A percentile compares a stretch with the other conserved stretches of the same genome.
Evolutionary conservation across 2,113 vertebrate genomes (phyloP).

Genomic region (Syngnathus typhle): DNA sequence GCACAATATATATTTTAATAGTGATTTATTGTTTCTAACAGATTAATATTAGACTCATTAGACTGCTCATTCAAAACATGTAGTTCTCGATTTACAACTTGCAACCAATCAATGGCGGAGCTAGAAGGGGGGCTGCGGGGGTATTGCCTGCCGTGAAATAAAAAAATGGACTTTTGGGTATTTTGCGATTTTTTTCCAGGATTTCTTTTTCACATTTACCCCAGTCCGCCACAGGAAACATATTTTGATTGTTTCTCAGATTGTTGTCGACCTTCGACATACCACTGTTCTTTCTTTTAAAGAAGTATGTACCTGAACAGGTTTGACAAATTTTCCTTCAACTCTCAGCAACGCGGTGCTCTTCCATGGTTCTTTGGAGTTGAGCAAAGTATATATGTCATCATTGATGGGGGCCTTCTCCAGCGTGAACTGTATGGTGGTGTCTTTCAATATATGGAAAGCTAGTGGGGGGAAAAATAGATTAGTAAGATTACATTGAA

Average conservation of each 20-base stretch:
- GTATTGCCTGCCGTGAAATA: too few species aligned
- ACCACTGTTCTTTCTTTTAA: background rate
- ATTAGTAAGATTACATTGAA: background rate
- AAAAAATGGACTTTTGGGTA: too few species aligned
- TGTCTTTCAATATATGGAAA: slow-evolving; percentile 94
- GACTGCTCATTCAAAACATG: background rate
- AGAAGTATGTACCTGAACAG: slow-evolving; percentile 79
- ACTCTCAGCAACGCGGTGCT: slow-evolving; percentile 81
- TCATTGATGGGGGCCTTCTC: slow-evolving; percentile 83
- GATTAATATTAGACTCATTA: background rate
- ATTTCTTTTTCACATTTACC: too few species aligned
- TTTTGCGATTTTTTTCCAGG: too few species aligned
- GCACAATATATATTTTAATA: background rate
- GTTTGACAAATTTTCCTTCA: slow-evolving; percentile 87
- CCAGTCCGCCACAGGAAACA: too few species aligned
- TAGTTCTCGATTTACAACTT: too few species aligned
- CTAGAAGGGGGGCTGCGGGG: too few species aligned
- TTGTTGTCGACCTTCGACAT: background rate
- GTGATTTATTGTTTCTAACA: background rate
- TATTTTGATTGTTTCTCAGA: too few species aligned
- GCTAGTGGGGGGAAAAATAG: slow-evolving; percentile 64
- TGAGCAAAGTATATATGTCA: slow-evolving; percentile 69
- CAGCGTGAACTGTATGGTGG: slow-evolving; percentile 88
- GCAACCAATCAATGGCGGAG: too few species aligned
- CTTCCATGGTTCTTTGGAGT: slow-evolving; percentile 72